Evolutionary conservation across 2,113 vertebrate species (phyloP).

Genomic region (Petaurus breviceps): DNA sequence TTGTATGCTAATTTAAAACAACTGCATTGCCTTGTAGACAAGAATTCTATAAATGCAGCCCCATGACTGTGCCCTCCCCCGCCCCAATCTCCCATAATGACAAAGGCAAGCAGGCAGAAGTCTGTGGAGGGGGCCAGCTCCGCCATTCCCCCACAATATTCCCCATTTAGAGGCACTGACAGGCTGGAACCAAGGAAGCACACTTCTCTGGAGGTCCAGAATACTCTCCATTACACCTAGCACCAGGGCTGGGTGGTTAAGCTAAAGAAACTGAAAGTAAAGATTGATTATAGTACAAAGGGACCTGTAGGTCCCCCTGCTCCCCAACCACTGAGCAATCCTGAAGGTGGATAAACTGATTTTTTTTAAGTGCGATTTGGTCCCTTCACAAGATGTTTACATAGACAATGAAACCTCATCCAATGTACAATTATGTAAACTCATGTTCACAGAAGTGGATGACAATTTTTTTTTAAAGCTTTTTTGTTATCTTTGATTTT

Average conservation of each 20-base stretch:
- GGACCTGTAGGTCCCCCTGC: background rate
- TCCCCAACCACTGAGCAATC: background rate
- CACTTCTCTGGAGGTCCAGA: background rate
- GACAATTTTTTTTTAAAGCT: background rate
- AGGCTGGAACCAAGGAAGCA: background rate
- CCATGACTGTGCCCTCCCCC: conserved; percentile 36
- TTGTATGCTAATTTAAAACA: conserved; percentile 89
- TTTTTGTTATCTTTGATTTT: background rate
- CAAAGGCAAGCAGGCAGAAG: conserved; percentile 65
- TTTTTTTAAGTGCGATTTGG: background rate
- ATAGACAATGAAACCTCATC: background rate
- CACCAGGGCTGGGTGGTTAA: background rate
- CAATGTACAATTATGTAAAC: background rate
- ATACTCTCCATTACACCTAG: background rate
- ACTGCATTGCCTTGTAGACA: conserved; percentile 84
- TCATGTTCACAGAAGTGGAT: background rate
- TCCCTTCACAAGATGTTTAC: background rate
- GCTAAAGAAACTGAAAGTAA: background rate
- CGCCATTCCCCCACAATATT: background rate
- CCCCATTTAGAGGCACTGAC: background rate
- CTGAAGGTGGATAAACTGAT: background rate
- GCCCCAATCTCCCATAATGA: conserved; percentile 61
- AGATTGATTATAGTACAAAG: background rate
- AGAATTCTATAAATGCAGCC: conserved; percentile 83
- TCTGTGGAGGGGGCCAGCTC: conserved; percentile 16